These are phyloP conservation scores for Monochamus saltuarius DNA, from an alignment of 1,140 invertebrate species.

Conservation along the genomic window DNA sequence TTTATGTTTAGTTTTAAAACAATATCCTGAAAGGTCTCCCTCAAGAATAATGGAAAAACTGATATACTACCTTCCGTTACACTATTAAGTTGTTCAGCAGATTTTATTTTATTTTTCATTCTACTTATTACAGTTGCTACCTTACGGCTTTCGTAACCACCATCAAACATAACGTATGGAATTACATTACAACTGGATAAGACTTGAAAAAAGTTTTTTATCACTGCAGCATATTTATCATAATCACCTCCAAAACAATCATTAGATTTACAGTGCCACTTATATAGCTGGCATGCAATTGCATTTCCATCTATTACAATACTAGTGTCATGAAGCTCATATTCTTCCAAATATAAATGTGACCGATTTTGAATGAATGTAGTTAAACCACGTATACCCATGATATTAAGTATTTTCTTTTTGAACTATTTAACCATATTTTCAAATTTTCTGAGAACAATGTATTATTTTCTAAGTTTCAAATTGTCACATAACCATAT, in stretches of 20 bases:
- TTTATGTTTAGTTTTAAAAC: conserved; percentile 64
- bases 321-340: conserved; percentile 66
- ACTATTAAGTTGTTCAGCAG: conserved; percentile 54
- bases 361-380: conserved; percentile 73
- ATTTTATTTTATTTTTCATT: conserved; percentile 62
- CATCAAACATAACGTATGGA: conserved; percentile 82
- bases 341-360: conserved; percentile 62
- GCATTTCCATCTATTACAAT: conserved; percentile 84
- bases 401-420: too few species aligned
- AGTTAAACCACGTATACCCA: conserved; percentile 82
- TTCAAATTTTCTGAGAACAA: too few species aligned
- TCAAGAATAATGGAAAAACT: conserved; percentile 70
- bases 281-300: conserved; percentile 73
- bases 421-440: too few species aligned
- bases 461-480: too few species aligned
- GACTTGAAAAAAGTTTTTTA: conserved; percentile 70
- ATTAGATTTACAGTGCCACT: conserved; percentile 60
- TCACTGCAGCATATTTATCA: conserved; percentile 66
- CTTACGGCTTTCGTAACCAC: conserved; percentile 76
- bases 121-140: conserved; percentile 67
- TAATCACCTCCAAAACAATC: conserved; percentile 86
- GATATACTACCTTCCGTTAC: conserved; percentile 53
- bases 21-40: conserved; percentile 71
- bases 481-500: too few species aligned
- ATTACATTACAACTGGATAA: conserved; percentile 71